phyloP scores from a whole-genome alignment of 2,797 vertebrate species.

The Potorous gilbertii region DNA sequence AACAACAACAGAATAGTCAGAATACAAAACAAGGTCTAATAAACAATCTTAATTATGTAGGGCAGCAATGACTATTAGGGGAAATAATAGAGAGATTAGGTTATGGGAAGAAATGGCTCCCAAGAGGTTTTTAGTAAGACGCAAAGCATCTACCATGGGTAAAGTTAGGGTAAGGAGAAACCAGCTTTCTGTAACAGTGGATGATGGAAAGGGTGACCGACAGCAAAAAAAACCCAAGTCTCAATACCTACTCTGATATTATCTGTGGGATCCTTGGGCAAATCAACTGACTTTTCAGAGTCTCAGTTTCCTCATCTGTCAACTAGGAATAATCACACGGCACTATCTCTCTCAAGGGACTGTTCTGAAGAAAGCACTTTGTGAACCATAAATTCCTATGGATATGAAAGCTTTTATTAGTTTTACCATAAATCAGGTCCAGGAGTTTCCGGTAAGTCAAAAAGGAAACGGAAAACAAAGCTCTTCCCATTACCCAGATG shows the following conservation, averaged over 20 bases:
- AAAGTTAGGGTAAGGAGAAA: background rate
- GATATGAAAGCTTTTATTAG: background rate
- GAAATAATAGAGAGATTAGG: background rate
- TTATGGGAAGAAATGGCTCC: background rate
- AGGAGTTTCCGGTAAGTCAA: background rate
- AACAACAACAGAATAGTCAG: background rate
- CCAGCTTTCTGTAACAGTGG: background rate
- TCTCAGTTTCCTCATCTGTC: background rate
- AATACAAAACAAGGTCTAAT: background rate
- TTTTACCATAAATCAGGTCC: background rate
- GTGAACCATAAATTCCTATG: background rate
- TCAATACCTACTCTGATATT: background rate
- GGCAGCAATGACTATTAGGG: background rate
- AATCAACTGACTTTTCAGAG: background rate
- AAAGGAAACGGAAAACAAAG: background rate
- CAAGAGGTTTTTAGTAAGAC: background rate
- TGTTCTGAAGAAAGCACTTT: background rate
- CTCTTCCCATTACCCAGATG: background rate
- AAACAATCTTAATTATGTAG: background rate
- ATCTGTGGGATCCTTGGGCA: background rate
- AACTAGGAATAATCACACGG: background rate
- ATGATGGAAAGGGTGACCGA: background rate
- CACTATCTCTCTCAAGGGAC: background rate
- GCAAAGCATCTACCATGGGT: background rate
- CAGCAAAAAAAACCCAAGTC: background rate